Conservation (phyloP, 64 coral and sea anemone species). For the Dendrophyllia cribrosa region DNA sequence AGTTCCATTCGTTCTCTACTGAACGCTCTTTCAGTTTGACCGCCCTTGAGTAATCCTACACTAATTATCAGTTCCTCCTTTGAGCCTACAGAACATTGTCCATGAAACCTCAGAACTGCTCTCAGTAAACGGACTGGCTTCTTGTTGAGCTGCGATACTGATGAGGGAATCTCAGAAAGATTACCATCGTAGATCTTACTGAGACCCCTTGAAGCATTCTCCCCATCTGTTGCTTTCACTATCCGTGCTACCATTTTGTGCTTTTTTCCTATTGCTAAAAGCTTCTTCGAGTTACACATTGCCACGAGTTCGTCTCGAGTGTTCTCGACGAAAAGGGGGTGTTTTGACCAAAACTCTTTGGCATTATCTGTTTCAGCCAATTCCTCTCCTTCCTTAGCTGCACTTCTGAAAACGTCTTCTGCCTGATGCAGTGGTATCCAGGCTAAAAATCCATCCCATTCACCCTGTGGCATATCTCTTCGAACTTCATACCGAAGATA, state of each 20-base stretch:
- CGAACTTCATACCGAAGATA: slow-evolving; percentile 56
- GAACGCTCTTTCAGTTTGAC: slow-evolving; percentile 40
- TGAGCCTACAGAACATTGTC: slow-evolving; percentile 23
- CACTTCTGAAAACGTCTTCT: slow-evolving; percentile 23
- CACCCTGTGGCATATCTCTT: slow-evolving; percentile 39
- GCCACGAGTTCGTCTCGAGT: slow-evolving; percentile 22
- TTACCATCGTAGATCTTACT: background rate
- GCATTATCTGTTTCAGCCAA: background rate
- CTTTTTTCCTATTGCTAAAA: slow-evolving; percentile 23
- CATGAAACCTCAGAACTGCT: slow-evolving; percentile 40
- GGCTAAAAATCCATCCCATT: slow-evolving; percentile 50
- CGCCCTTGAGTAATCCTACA: slow-evolving; percentile 47
- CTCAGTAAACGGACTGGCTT: slow-evolving; percentile 2
- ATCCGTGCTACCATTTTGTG: slow-evolving; percentile 32
- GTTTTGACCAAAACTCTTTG: slow-evolving; percentile 55
- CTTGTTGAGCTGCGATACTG: background rate
- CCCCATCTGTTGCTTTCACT: slow-evolving; percentile 15
- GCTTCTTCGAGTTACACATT: slow-evolving; percentile 22
- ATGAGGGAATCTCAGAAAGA: background rate
- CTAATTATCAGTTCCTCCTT: too few species aligned
- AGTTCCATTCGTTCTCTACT: too few species aligned
- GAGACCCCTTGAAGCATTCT: background rate
- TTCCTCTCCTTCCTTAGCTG: background rate
- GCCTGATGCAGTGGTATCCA: slow-evolving; percentile 66
- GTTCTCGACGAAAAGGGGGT: slow-evolving; percentile 46